Base-by-base conservation (phyloP, 1,140 invertebrate genomes). In the Pseudomyrmex gracilis region DNA sequence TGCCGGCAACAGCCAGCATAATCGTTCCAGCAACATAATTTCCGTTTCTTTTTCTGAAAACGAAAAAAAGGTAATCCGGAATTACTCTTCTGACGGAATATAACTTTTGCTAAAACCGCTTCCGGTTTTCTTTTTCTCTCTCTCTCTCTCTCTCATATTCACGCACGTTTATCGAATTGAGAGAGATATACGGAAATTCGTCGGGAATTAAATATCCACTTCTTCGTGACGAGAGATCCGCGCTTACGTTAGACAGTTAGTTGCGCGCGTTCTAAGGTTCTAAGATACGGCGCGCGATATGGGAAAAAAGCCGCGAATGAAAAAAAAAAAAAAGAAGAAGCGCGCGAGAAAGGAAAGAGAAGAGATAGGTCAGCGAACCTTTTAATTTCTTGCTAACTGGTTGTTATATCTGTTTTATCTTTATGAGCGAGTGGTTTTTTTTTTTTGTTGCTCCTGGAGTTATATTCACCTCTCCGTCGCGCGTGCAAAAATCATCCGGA, bases 1-100 rank as follows among this genome's bases (percentile, higher is more conserved):
- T 82, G 87, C 89, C 89, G 92, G 58, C 80, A 92, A 55, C 68
- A 87, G 80, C 85, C 91, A 83, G 86, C 89, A 90, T 77, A 88
- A 89, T 70, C 85, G 88, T 87, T 86, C 71, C 88, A 86, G 87
- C 58, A 83, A 74, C 92, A 92, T 91, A 60, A 51, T 45, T 24
- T 43, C 43, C 7, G 9, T 22, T 60, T 22, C 76, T 73, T 80
- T 51, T 10, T 51, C 34, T 86, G 78, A 47, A 87, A 87, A 67
- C 3, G 9, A 45, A 12, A 51, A 12, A 51, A 55, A 68, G 1
- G 34, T 1, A 49, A 9, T n/a, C 7, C 12, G 43, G 24, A 22
- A 12, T 47, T 78, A 51, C 55, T n/a, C n/a, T n/a, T n/a, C n/a
- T 12, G 13, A 51, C 12, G 10, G 13, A 7, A 24, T n/a, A 34